Evolutionary conservation across 2,797 vertebrate genomes (phyloP), one percentile per base, ranked within the genome.

Genomic region (Remorina albescens): DNA sequence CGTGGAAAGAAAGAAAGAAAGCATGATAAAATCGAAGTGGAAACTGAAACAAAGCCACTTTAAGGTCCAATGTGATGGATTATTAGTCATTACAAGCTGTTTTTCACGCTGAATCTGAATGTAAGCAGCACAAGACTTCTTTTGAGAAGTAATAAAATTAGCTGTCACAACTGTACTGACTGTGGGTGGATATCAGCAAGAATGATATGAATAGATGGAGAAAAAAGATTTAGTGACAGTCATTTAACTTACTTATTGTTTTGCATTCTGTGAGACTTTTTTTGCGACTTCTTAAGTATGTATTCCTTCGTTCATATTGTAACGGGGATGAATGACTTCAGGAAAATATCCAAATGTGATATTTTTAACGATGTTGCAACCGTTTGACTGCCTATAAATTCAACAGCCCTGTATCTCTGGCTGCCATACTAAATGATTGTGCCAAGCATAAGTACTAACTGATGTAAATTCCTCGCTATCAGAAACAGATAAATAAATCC

Each of bases 31-130:
- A 58, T 62, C 50, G 55, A 15, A 15, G 60, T 51, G 34, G 65
- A 83, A 83, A 78, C 57, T 32, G 53, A 73, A 59, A 79, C 57
- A 78, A 78, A 83, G 68, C 58, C 78, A 76, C 74, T 80, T 58
- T 42, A 67, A 70, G 36, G 57, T 62, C 50, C 1, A 1, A 10
- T 50, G 63, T 62, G 64, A 74, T 37, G 41, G 18, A 56, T 72
- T 71, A 66, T 68, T 61, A 82, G 39, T 76, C 73, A 74, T 71
- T 41, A 61, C 50, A 47, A 51, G 34, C 50, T 11, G 28, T 39
- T 76, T 59, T 70, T 72, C 66, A 58, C 6, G 12, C 13, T 46
- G 13, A 69, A 71, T 32, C 37, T 28, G 28, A 78, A 63, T 1
- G 28, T 21, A 62, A 44, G 46, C 28, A 36, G n/a, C 4, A 19